Evolutionary conservation across 2,888 invertebrate species (phyloP).

Genomic region (Phyto melanocephala): DNA sequence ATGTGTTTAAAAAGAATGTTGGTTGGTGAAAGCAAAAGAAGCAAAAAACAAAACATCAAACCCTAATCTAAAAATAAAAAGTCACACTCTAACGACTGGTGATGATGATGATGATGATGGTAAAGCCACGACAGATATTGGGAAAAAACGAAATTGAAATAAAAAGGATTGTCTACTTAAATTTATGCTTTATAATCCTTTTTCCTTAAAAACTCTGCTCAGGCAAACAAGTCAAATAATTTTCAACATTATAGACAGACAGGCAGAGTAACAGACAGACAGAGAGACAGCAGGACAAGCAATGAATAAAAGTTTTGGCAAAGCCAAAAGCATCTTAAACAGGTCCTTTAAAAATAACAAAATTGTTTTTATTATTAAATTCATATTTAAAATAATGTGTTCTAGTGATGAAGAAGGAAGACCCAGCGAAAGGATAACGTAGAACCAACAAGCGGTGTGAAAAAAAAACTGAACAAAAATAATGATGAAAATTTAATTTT

Average conservation of each 20-base stretch:
- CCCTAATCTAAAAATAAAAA: conserved; percentile 10
- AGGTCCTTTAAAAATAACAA: neutral
- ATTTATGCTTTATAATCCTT: conserved; percentile 56
- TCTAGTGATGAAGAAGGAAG: neutral
- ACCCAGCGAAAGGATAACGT: neutral
- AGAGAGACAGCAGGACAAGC: too few species aligned
- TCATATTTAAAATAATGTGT: conserved; percentile 2
- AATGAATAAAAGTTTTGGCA: neutral
- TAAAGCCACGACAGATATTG: neutral
- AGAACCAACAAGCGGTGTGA: neutral
- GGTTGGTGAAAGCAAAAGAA: neutral
- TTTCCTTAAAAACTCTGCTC: neutral
- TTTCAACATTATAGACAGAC: too few species aligned
- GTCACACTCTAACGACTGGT: neutral
- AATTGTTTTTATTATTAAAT: conserved; percentile 20
- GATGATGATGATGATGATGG: neutral
- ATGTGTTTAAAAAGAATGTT: neutral
- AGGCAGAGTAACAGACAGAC: too few species aligned
- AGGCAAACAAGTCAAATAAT: neutral
- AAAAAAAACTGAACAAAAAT: neutral
- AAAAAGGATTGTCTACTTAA: conserved; percentile 21
- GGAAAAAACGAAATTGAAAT: neutral
- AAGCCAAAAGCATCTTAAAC: neutral
- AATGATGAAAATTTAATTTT: neutral
- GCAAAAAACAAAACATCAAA: neutral